Percentiles rank a stretch among this genome's conserved stretches.
These are phyloP conservation scores for Menura novaehollandiae DNA, from an alignment of 2,113 vertebrate genomes.

Conservation along the genomic window DNA sequence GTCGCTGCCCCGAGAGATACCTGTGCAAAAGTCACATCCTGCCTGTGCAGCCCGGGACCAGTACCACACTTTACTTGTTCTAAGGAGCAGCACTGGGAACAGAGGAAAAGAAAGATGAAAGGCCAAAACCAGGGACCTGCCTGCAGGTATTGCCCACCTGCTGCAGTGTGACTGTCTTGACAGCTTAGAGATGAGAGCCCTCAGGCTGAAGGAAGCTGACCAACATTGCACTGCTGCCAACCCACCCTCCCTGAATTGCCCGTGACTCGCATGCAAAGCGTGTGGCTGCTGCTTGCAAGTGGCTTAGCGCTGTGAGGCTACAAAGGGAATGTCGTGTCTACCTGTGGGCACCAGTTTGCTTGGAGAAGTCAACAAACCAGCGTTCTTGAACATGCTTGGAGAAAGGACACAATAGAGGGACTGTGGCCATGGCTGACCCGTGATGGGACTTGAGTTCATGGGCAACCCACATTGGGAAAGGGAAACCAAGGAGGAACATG, in stretches of 20 bases:
- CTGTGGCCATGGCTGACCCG: neutral
- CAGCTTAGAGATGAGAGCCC: neutral
- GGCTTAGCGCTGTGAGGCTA: neutral
- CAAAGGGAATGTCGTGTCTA: neutral
- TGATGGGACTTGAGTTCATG: neutral
- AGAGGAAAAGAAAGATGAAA: neutral
- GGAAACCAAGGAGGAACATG: neutral
- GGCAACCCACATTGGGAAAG: accelerated
- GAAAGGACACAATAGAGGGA: neutral
- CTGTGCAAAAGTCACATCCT: accelerated
- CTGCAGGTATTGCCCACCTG: neutral
- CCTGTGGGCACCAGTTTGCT: neutral
- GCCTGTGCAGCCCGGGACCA: neutral
- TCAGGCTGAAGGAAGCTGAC: neutral
- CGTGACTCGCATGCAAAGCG: neutral
- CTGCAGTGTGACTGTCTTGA: neutral
- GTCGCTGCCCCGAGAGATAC: neutral
- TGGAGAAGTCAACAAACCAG: neutral
- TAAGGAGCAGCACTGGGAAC: neutral
- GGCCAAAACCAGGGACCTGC: neutral
- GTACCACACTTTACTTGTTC: neutral
- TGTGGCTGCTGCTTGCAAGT: neutral
- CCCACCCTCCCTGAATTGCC: neutral
- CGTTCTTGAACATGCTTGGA: neutral
- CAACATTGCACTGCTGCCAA: neutral